phyloP scores from a whole-genome alignment of 2,113 vertebrate genomes.

The Cryptotis parvus region DNA sequence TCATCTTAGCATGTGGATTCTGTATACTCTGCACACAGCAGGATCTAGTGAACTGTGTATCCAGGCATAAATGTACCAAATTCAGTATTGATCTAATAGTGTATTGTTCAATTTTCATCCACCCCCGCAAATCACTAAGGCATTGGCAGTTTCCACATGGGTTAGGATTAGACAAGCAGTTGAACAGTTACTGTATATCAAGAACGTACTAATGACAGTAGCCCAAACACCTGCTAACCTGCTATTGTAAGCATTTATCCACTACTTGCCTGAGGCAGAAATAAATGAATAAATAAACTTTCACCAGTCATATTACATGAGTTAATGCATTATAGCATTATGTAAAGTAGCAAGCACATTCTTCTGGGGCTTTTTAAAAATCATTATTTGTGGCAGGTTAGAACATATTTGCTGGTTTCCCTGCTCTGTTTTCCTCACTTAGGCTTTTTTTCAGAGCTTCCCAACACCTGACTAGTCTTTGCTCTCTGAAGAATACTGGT shows the following conservation, averaged over 20 bases:
- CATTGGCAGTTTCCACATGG: constrained; percentile 48
- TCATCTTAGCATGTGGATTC: not conserved
- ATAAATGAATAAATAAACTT: constrained; percentile 80
- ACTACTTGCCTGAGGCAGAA: constrained; percentile 79
- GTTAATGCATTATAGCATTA: constrained; percentile 71
- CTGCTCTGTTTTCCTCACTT: constrained; percentile 44
- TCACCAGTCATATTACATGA: constrained; percentile 66
- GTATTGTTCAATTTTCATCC: not conserved
- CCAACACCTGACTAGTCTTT: constrained; percentile 55
- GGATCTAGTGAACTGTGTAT: constrained; percentile 11
- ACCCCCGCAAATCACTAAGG: constrained; percentile 41
- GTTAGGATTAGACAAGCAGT: constrained; percentile 34
- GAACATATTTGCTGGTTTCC: constrained; percentile 60
- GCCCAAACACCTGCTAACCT: constrained; percentile 62
- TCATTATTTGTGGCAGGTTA: constrained; percentile 74
- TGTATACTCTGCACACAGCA: not conserved
- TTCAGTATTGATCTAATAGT: constrained; percentile 3
- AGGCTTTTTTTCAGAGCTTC: constrained; percentile 42
- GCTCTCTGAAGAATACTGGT: constrained; percentile 54
- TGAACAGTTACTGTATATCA: constrained; percentile 51
- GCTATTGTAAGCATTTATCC: constrained; percentile 74
- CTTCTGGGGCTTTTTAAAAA: constrained; percentile 79
- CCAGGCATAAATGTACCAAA: not conserved
- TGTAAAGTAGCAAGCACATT: constrained; percentile 67
- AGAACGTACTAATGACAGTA: constrained; percentile 58